Conservation (phyloP, 1,140 invertebrate species). For the Harlomillsia oculata region DNA sequence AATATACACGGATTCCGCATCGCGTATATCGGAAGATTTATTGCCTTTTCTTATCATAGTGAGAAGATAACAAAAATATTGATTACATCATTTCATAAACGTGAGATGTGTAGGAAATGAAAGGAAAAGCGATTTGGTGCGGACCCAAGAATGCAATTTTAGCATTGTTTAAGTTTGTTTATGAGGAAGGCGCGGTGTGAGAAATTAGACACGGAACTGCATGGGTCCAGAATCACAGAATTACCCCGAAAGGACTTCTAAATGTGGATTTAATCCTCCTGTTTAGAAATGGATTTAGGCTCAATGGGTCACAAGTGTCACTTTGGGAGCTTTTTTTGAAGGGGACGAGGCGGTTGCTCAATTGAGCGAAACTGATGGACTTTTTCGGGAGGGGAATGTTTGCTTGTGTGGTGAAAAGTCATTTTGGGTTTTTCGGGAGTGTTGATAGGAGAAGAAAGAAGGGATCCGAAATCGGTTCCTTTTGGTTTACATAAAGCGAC, state of each 20-base stretch:
- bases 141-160: too few species aligned
- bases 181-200: too few species aligned
- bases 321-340: not conserved
- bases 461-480: too few species aligned
- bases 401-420: not conserved
- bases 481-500: too few species aligned
- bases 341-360: not conserved
- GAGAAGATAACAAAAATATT: too few species aligned
- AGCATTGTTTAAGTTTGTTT: too few species aligned
- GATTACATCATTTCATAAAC: too few species aligned
- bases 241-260: not conserved
- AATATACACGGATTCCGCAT: too few species aligned
- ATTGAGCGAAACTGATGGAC: slow-evolving; percentile 18
- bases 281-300: slow-evolving; percentile 21
- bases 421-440: not conserved
- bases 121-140: too few species aligned
- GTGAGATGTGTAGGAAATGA: too few species aligned
- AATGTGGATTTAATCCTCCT: slow-evolving; percentile 23
- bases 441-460: slow-evolving; percentile 3
- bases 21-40: too few species aligned
- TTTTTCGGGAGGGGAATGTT: slow-evolving; percentile 9
- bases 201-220: not conserved
- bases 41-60: too few species aligned
- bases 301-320: slow-evolving; percentile 16
- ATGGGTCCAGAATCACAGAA: not conserved